Evolutionary conservation across 2,888 invertebrate species (phyloP).

Genomic region (Lochmaea crataegi): DNA sequence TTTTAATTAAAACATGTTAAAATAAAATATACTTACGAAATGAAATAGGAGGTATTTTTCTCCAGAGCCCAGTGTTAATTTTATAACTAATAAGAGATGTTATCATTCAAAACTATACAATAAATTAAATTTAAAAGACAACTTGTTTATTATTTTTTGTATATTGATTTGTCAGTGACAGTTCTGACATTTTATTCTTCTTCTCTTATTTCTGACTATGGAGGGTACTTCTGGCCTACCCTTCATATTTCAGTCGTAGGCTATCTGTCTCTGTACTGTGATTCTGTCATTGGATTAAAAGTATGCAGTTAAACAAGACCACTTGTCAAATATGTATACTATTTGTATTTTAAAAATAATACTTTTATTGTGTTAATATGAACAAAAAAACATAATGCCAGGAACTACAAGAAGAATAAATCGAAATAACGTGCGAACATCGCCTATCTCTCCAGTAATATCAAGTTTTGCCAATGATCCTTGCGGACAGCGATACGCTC

Average conservation of each 20-base stretch:
- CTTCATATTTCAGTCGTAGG: no score
- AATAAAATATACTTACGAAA: not conserved
- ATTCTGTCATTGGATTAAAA: no score
- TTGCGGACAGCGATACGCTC: conserved; percentile 54
- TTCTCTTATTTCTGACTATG: no score
- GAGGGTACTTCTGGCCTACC: no score
- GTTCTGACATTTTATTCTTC: no score
- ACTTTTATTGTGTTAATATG: not conserved
- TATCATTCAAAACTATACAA: not conserved
- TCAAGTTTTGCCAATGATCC: conserved; percentile 55
- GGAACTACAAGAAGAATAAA: conserved; percentile 54
- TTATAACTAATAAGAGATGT: not conserved
- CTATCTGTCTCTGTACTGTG: no score
- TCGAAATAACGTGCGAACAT: conserved; percentile 50
- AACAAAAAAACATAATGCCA: conserved; percentile 44
- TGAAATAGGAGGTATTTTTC: not conserved
- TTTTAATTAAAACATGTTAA: not conserved
- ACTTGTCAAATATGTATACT: not conserved
- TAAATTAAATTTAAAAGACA: not conserved
- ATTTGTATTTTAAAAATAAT: not conserved
- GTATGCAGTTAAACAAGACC: not conserved
- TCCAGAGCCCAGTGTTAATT: not conserved
- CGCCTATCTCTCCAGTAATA: conserved; percentile 51
- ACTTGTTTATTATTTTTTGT: not conserved
- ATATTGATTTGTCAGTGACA: no score